Evolutionary conservation across 1,140 invertebrate species (phyloP).

Genomic region (Ceratitis capitata): DNA sequence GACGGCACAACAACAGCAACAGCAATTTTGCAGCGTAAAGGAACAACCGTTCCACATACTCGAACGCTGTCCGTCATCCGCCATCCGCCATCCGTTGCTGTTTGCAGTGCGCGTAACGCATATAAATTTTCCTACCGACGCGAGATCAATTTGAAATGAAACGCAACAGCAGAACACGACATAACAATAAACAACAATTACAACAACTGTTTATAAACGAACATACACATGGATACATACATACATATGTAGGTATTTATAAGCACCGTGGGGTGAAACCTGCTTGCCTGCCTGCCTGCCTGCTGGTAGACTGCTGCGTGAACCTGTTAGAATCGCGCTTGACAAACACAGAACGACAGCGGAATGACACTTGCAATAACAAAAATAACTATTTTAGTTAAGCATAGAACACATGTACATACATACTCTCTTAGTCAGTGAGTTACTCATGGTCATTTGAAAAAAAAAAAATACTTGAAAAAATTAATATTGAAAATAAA

Average conservation of each 20-base stretch:
- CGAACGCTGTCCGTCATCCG: background rate
- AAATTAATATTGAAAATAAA: background rate
- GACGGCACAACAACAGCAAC: background rate
- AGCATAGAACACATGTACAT: background rate
- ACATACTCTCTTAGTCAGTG: background rate
- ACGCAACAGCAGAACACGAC: conserved; percentile 40
- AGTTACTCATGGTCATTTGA: background rate
- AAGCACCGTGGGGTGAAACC: background rate
- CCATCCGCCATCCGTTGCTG: background rate
- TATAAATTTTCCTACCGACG: conserved; percentile 53
- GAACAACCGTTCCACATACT: background rate
- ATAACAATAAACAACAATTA: conserved; percentile 37
- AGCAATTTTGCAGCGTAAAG: background rate
- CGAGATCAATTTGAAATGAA: conserved; percentile 36
- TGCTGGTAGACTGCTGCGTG: too few species aligned
- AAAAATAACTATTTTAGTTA: background rate
- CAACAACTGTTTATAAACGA: conserved; percentile 22
- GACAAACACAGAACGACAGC: conserved; percentile 40
- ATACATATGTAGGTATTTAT: background rate
- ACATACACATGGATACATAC: background rate
- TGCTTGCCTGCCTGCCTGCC: too few species aligned
- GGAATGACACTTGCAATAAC: conserved; percentile 13
- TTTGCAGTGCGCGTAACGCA: conserved; percentile 55
- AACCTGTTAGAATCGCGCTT: conserved; percentile 56
- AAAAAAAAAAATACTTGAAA: background rate